Base-by-base conservation (phyloP, 2,888 invertebrate genomes). In the Sphaerophoria rueppellii region DNA sequence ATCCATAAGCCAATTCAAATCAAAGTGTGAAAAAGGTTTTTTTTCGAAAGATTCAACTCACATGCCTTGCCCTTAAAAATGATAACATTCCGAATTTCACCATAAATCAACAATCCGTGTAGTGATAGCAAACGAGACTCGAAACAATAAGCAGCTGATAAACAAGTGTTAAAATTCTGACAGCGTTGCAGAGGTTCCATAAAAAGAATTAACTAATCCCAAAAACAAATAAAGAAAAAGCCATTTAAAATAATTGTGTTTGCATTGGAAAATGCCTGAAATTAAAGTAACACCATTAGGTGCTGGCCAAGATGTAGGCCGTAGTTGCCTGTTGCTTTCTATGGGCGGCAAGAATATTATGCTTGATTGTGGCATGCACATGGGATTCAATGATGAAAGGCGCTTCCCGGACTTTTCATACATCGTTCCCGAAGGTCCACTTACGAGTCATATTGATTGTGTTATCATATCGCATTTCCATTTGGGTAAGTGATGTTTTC, bases 281-380 rank as follows among this genome's bases (percentile, higher is more conserved):
- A 96, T 98, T 76, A 96, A 96, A 93, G 94, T 98, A 76, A 97
- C 97, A 5, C 97, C 97, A 0, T 92, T 98, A 65, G 98, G 98
- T 63, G 98, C 98, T 60, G 98, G 98, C 1, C 98, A 98, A 92
- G 99, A 99, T 95, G 99, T 99, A 34, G 99, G 99, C 0, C 94
- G 99, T 67, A 99, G 99, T 90, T 99, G 99, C 90, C 96, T 99
- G 87, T 93, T 99, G 60, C 94, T 99, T 3, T 95, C 97, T 0
- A 97, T 99, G 94, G 98, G 98, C 55, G 98, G 98, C 32, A 99
- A 99, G 92, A 99, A 99, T 91, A 97, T 99, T 70, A 99, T 99
- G 99, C 93, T 99, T 65, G 99, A 99, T 91, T 99, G 99, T 92
- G 99, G 99, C 52, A 99, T 99, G 99, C 99, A 99, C 91, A 99